Evolutionary conservation across 2,113 vertebrate genomes (phyloP).

Genomic region (Coreoperca whiteheadi): DNA sequence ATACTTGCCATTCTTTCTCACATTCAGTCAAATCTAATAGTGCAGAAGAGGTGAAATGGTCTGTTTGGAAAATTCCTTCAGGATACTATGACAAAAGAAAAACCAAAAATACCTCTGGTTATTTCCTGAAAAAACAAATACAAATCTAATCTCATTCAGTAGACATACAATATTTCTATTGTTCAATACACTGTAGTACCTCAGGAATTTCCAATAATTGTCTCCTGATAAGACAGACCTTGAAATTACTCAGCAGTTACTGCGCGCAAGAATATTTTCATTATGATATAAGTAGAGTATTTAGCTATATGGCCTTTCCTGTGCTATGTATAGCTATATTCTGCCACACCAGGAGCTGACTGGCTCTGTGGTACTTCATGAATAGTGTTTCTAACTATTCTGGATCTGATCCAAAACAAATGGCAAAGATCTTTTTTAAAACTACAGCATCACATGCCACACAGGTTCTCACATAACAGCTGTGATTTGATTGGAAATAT

Average conservation of each 20-base stretch:
- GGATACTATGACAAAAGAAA: constrained; percentile 23
- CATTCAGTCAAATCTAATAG: constrained; percentile 55
- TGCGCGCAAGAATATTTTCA: background rate
- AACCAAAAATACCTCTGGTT: constrained; percentile 12
- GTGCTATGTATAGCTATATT: constrained; percentile 56
- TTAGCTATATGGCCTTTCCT: constrained; percentile 53
- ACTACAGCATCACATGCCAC: constrained; percentile 39
- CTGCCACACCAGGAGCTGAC: constrained; percentile 27
- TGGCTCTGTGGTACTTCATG: constrained; percentile 25
- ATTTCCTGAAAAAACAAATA: background rate
- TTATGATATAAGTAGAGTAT: constrained; percentile 26
- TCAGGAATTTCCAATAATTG: background rate
- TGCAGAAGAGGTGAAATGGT: constrained; percentile 22
- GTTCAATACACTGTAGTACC: background rate
- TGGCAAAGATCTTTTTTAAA: constrained; percentile 38
- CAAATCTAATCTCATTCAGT: background rate
- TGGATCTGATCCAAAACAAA: constrained; percentile 61
- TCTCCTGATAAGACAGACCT: constrained; percentile 14
- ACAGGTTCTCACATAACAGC: constrained; percentile 53
- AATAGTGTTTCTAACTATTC: constrained; percentile 34
- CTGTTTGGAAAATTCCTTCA: constrained; percentile 12
- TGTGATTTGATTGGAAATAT: constrained; percentile 57
- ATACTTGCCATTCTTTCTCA: constrained; percentile 60
- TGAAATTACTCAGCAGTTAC: constrained; percentile 5
- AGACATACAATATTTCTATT: background rate